Evolutionary conservation across 2,113 vertebrate genomes (phyloP).

Genomic region (Poeciliopsis turrubarensis): DNA sequence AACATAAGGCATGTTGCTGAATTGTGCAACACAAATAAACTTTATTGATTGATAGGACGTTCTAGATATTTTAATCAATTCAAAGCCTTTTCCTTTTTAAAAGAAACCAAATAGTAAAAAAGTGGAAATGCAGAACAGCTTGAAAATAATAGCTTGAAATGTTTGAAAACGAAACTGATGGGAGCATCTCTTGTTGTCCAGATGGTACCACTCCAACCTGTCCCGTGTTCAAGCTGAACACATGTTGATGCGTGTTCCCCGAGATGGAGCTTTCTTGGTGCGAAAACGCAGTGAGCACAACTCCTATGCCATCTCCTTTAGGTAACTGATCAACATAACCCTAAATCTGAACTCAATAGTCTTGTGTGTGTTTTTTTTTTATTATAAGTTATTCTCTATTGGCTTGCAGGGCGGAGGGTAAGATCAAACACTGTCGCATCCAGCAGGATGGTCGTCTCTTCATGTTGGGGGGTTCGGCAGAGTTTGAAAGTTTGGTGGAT

Average conservation of each 20-base stretch:
- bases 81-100: too few species aligned
- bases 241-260: slow-evolving; percentile 88
- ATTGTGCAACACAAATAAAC: too few species aligned
- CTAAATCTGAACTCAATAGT: background rate
- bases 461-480: slow-evolving; percentile 87
- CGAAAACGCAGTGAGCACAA: slow-evolving; percentile 84
- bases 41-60: too few species aligned
- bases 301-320: slow-evolving; percentile 88
- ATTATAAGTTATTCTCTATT: background rate
- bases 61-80: too few species aligned
- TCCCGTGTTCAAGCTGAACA: slow-evolving; percentile 87
- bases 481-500: slow-evolving; percentile 88
- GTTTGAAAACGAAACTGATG: background rate
- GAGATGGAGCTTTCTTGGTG: slow-evolving; percentile 87
- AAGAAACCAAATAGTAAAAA: too few species aligned
- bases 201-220: slow-evolving; percentile 87
- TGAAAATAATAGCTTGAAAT: too few species aligned
- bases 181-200: slow-evolving; percentile 36
- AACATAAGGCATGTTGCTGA: too few species aligned
- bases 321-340: slow-evolving; percentile 61
- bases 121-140: too few species aligned
- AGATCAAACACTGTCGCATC: slow-evolving; percentile 90
- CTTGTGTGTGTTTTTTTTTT: background rate
- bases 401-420: slow-evolving; percentile 83
- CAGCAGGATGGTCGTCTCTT: slow-evolving; percentile 89